Evolutionary conservation across 2,113 vertebrate species (phyloP).

Genomic region (Peromyscus maniculatus): DNA sequence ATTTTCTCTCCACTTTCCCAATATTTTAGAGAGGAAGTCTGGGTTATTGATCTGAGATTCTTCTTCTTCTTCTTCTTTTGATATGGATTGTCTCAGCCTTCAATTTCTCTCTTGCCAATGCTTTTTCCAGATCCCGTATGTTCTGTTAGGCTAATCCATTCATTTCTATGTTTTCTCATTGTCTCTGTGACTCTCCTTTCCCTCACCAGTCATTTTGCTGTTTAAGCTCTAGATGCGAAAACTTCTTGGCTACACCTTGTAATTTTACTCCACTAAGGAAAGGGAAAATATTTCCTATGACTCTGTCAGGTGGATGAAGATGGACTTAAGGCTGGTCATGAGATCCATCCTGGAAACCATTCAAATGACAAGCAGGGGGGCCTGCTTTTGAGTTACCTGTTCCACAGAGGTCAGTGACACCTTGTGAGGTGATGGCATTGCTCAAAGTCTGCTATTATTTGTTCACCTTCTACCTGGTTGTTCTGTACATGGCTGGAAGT

Average conservation of each 20-base stretch:
- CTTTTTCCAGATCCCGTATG: too few relatives aligned
- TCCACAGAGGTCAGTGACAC: too few relatives aligned
- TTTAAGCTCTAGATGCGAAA: not conserved
- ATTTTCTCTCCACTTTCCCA: not conserved
- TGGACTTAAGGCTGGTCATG: not conserved
- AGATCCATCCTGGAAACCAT: not conserved
- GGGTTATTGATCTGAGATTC: not conserved
- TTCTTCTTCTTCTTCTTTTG: not conserved
- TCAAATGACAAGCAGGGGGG: not conserved
- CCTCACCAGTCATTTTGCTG: not conserved
- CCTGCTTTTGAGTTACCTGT: not conserved
- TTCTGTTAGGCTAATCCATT: not conserved
- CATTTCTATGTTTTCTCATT: not conserved
- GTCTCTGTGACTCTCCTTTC: not conserved
- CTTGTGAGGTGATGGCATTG: rapidly evolving
- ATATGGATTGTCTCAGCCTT: not conserved
- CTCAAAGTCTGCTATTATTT: not conserved
- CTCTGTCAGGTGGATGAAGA: not conserved
- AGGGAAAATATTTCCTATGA: not conserved
- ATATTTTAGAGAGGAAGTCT: not conserved
- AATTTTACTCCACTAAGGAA: rapidly evolving
- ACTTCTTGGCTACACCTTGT: not conserved
- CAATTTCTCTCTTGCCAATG: not conserved
- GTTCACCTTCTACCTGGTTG: not conserved
- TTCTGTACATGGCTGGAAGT: not conserved